Evolutionary conservation across 2,113 vertebrate species (phyloP).

Genomic region (Rhea americana): DNA sequence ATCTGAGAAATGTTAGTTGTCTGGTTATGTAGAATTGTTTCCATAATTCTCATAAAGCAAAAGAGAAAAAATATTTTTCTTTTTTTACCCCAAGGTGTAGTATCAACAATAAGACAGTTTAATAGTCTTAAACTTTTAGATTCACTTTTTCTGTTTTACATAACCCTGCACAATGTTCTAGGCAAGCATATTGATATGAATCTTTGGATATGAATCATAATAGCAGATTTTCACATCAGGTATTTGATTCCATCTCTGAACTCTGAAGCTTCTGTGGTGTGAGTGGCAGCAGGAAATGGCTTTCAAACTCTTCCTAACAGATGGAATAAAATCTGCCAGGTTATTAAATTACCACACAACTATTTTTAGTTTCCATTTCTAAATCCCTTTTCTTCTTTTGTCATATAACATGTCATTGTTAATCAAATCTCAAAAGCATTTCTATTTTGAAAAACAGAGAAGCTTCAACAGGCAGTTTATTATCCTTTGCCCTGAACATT

Average conservation of each 20-base stretch:
- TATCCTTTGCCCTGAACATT: neutral
- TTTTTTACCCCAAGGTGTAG: neutral
- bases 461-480: conserved; percentile 25
- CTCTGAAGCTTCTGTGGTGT: conserved; percentile 30
- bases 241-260: conserved; percentile 63
- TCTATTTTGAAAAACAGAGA: conserved; percentile 59
- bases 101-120: neutral
- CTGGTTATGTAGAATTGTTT: neutral
- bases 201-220: conserved; percentile 63
- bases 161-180: neutral
- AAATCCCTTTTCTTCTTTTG: conserved; percentile 58
- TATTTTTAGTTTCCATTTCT: conserved; percentile 71
- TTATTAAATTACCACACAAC: conserved; percentile 71
- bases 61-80: neutral
- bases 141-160: neutral
- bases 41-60: neutral
- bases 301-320: conserved; percentile 65
- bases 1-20: neutral
- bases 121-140: neutral
- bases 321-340: conserved; percentile 70
- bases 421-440: conserved; percentile 59
- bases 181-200: conserved; percentile 27
- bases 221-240: conserved; percentile 58
- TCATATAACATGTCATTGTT: conserved; percentile 50
- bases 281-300: conserved; percentile 70